Evolutionary conservation across 2,113 vertebrate species (phyloP).

Genomic region (Neolamprologus falcicula): DNA sequence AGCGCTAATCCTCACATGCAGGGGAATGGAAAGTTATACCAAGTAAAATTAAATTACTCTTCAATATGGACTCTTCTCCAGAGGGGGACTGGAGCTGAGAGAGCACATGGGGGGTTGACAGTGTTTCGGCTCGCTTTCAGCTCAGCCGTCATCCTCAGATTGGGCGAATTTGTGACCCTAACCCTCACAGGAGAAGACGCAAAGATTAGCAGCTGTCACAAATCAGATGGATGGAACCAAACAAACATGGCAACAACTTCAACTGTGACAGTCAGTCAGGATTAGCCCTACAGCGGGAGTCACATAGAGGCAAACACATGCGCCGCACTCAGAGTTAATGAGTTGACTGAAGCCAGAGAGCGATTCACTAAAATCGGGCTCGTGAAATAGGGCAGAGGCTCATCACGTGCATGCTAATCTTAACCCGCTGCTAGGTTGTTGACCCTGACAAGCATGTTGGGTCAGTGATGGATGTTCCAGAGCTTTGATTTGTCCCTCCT

Average conservation of each 20-base stretch:
- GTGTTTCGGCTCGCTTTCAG: not conserved
- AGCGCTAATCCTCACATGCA: conserved; percentile 13
- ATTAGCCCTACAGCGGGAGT: conserved; percentile 29
- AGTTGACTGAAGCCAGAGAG: conserved; percentile 25
- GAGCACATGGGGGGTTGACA: not conserved
- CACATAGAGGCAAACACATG: conserved; percentile 6
- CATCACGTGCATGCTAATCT: not conserved
- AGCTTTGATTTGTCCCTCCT: not conserved
- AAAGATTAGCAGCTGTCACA: conserved; percentile 54
- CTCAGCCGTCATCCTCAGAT: conserved; percentile 13
- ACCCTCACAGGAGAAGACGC: not conserved
- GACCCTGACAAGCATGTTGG: not conserved
- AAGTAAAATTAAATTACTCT: conserved; percentile 1
- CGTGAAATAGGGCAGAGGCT: not conserved
- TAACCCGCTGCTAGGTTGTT: not conserved
- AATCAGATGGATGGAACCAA: conserved; percentile 34
- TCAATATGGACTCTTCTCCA: not conserved
- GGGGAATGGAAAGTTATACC: not conserved
- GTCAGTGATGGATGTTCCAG: not conserved
- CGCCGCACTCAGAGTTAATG: conserved; percentile 15
- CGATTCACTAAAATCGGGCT: conserved; percentile 13
- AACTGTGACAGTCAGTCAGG: conserved; percentile 41
- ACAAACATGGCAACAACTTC: conserved; percentile 34
- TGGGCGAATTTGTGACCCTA: conserved; percentile 22
- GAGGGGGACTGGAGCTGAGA: not conserved